These are phyloP conservation scores for Chiroxiphia lanceolata DNA, from an alignment of 2,797 vertebrate species.

Conservation along the genomic window DNA sequence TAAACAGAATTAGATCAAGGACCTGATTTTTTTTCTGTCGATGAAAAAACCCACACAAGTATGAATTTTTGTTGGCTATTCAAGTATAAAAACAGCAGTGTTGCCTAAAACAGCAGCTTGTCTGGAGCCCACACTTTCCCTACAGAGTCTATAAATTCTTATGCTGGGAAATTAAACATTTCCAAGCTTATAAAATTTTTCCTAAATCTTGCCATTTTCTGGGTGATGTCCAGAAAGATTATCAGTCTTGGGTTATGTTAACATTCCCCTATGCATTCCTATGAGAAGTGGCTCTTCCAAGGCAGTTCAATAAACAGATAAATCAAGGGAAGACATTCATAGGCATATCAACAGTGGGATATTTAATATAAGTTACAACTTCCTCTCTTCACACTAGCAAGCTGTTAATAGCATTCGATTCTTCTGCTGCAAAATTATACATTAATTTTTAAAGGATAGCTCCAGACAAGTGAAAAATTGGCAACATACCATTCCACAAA, in stretches of 20 bases:
- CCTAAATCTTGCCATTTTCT: constrained; percentile 37
- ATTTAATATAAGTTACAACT: constrained; percentile 63
- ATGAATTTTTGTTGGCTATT: neutral
- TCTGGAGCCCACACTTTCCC: neutral
- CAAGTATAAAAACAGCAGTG: neutral
- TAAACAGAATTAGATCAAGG: neutral
- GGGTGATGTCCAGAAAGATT: constrained; percentile 39
- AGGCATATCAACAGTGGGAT: constrained; percentile 61
- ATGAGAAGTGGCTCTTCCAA: constrained; percentile 41
- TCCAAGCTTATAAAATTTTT: constrained; percentile 5
- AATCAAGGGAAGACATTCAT: constrained; percentile 66
- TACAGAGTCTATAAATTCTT: constrained; percentile 5
- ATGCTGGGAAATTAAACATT: neutral
- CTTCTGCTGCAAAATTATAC: constrained; percentile 68
- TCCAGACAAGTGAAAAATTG: constrained; percentile 57
- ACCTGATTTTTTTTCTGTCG: neutral
- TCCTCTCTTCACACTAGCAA: constrained; percentile 59
- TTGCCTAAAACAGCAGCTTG: neutral
- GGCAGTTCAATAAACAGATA: constrained; percentile 71
- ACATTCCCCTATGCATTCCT: constrained; percentile 7
- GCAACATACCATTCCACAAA: neutral
- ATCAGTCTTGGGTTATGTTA: constrained; percentile 27
- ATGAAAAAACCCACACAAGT: neutral
- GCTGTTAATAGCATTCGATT: constrained; percentile 67
- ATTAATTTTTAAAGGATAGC: constrained; percentile 71